Percentiles rank a stretch among this genome's conserved stretches.
Conservation (phyloP, 2,888 invertebrate species). For the Napeogenes sylphis region DNA sequence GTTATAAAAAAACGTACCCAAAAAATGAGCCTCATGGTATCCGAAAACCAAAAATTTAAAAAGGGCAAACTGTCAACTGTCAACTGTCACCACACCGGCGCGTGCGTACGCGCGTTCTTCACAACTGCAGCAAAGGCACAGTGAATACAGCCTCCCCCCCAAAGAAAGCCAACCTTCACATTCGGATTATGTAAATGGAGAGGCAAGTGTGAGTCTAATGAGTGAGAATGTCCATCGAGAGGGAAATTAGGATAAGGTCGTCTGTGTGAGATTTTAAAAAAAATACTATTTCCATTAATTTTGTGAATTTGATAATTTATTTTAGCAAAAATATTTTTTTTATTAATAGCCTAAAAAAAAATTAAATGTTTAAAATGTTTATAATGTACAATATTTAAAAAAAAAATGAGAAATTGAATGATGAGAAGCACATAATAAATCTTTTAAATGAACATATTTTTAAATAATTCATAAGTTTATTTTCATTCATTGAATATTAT, state of each 20-base stretch:
- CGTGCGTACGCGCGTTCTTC: slow-evolving; percentile 61
- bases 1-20: slow-evolving; percentile 58
- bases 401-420: too few relatives aligned
- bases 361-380: too few relatives aligned
- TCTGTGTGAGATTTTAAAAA: slow-evolving; percentile 18
- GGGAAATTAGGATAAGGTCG: slow-evolving; percentile 39
- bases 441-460: too few relatives aligned
- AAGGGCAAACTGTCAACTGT: slow-evolving; percentile 41
- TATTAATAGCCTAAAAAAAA: too few relatives aligned
- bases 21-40: slow-evolving; percentile 72
- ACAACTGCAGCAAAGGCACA: slow-evolving; percentile 54
- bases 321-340: slow-evolving; percentile 1
- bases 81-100: slow-evolving; percentile 64
- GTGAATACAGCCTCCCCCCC: slow-evolving; percentile 58
- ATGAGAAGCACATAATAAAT: too few relatives aligned
- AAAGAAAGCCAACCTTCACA: slow-evolving; percentile 71
- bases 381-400: too few relatives aligned
- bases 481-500: too few relatives aligned
- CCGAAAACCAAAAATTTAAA: slow-evolving; percentile 58
- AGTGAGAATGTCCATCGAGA: slow-evolving; percentile 31
- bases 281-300: slow-evolving; percentile 16
- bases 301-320: slow-evolving; percentile 14
- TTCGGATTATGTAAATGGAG: slow-evolving; percentile 67
- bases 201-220: slow-evolving; percentile 57
- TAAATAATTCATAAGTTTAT: too few relatives aligned